Evolutionary conservation across 2,797 vertebrate species (phyloP).

Genomic region (Megaceryle alcyon): DNA sequence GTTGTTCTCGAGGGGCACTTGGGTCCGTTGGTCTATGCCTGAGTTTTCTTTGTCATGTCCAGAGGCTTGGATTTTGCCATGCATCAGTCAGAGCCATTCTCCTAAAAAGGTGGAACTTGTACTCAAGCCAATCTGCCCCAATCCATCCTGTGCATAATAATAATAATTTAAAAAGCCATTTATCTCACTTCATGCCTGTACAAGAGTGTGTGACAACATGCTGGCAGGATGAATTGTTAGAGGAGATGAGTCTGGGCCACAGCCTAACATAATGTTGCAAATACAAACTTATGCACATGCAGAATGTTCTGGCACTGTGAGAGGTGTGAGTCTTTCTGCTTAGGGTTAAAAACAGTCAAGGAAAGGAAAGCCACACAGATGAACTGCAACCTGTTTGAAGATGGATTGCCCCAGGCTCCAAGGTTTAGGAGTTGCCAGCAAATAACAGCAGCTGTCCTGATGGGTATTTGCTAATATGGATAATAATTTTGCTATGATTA

Average conservation of each 20-base stretch:
- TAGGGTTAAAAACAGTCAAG: not conserved
- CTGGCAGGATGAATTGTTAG: not conserved
- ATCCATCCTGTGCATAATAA: not conserved
- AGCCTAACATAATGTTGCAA: not conserved
- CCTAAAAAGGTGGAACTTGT: rapidly evolving
- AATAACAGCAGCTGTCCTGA: not conserved
- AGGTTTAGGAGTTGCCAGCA: not conserved
- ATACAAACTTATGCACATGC: rapidly evolving
- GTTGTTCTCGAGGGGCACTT: not conserved
- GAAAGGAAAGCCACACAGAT: not conserved
- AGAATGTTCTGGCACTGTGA: not conserved
- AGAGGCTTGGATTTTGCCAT: not conserved
- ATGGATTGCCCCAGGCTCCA: not conserved
- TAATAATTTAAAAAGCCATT: not conserved
- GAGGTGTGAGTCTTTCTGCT: not conserved
- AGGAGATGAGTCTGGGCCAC: not conserved
- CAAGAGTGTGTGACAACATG: not conserved
- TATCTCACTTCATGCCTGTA: not conserved
- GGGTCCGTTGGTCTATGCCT: rapidly evolving
- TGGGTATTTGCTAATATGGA: not conserved
- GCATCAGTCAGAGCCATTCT: rapidly evolving
- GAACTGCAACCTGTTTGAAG: not conserved
- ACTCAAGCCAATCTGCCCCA: not conserved
- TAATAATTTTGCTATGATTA: not conserved
- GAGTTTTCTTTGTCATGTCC: not conserved